Percentiles rank a stretch among this genome's conserved stretches.
phyloP scores from a whole-genome alignment of 1,140 invertebrate genomes.

The Zaprionus davidi region DNA sequence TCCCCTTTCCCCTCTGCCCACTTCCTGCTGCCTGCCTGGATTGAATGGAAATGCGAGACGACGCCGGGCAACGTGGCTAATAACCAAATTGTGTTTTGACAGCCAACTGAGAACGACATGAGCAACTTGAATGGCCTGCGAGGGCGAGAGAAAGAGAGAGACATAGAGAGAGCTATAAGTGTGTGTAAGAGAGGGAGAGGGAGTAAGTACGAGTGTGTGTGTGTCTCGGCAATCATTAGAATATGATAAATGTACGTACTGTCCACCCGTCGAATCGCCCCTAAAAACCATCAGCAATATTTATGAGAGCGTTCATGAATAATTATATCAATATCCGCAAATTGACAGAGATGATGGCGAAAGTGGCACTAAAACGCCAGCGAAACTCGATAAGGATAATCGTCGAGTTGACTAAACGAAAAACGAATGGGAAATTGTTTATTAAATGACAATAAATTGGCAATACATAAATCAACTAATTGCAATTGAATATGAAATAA shows the following conservation, averaged over 20 bases:
- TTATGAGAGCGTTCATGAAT: slow-evolving; percentile 39
- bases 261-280: slow-evolving; percentile 23
- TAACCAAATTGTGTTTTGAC: slow-evolving; percentile 82
- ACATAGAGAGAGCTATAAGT: background rate
- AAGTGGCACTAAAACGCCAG: slow-evolving; percentile 17
- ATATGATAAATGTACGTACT: slow-evolving; percentile 68
- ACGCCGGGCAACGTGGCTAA: slow-evolving; percentile 50
- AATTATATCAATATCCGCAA: slow-evolving; percentile 40
- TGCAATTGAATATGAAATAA: background rate
- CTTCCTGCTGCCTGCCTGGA: slow-evolving; percentile 19
- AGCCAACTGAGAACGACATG: slow-evolving; percentile 38
- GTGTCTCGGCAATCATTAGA: slow-evolving; percentile 60
- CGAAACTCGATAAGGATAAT: slow-evolving; percentile 16
- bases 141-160: background rate
- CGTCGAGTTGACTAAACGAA: slow-evolving; percentile 10
- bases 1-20: slow-evolving; percentile 49
- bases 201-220: background rate
- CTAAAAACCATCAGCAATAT: slow-evolving; percentile 32
- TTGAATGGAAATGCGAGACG: slow-evolving; percentile 77
- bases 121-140: slow-evolving; percentile 16
- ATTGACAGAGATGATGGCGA: slow-evolving; percentile 35
- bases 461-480: background rate
- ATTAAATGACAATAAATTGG: slow-evolving; percentile 1
- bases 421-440: background rate
- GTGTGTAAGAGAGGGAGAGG: background rate